Conservation (phyloP, 2,888 invertebrate genomes). For the Tortrix viridana region DNA sequence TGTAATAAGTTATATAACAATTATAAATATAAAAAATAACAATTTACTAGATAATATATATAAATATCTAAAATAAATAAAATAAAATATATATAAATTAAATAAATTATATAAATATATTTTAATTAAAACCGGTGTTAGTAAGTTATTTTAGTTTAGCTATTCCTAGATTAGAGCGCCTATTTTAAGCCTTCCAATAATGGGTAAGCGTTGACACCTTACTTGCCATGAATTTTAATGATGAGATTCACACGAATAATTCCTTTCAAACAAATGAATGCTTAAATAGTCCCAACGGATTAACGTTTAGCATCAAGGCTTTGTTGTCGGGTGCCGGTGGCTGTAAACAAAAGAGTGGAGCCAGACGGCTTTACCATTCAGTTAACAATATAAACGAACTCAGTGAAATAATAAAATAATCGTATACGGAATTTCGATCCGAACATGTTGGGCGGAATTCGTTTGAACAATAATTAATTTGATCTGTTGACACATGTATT, state of each 20-base stretch:
- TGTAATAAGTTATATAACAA: too few species aligned
- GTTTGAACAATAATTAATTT: too few species aligned
- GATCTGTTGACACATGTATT: too few species aligned
- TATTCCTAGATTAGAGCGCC: conserved; percentile 42
- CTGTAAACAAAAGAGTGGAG: conserved; percentile 46
- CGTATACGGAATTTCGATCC: neutral
- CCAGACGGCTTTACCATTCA: conserved; percentile 11
- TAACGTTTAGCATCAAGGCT: conserved; percentile 54
- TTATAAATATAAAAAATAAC: too few species aligned
- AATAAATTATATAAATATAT: too few species aligned
- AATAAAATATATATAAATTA: too few species aligned
- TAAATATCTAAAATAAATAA: too few species aligned
- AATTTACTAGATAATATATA: too few species aligned
- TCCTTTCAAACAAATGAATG: conserved; percentile 58
- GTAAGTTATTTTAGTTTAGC: conserved; percentile 1
- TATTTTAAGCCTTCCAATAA: conserved; percentile 57
- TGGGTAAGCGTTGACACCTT: conserved; percentile 53
- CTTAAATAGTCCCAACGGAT: conserved; percentile 58
- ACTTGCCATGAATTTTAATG: conserved; percentile 64
- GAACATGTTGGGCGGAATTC: too few species aligned
- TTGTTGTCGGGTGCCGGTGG: conserved; percentile 48
- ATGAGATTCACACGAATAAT: conserved; percentile 57
- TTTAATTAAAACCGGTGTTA: neutral
- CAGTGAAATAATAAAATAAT: conserved; percentile 23
- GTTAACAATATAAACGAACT: conserved; percentile 22